Base-by-base conservation (phyloP, 92 coral and sea anemone genomes). In the Scolanthus callimorphus region DNA sequence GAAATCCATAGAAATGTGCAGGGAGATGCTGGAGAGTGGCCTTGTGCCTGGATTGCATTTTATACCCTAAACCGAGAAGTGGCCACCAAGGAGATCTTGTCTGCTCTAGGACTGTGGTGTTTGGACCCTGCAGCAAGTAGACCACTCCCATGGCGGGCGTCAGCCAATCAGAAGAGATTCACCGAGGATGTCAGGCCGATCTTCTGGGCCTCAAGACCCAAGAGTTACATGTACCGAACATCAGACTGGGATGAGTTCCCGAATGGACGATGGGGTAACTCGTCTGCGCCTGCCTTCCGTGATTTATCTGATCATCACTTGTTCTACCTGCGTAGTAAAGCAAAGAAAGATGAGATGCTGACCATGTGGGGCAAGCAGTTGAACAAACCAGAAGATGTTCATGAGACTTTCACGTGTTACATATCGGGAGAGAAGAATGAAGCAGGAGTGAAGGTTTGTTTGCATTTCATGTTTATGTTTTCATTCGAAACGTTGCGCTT, bases 171-270 rank as follows among this genome's bases (percentile, higher is more conserved):
- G 31, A 84, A 80, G 53, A 67, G 98, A 69, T 19, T 88, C 38
- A 65, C 83, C 1, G 98, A 92, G 51, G 98, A 92, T 65, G 98
- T 92, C 54, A 65, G 98, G 49, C 98, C 98, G 24, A 92, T 92
- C 48, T 92, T 92, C 62, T 92, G 98, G 98, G 98, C 98, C 1
- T 60, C 94, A 17, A 76, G 98, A 48, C 94, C 95, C 17, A 92
- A 92, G 74, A 92, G 98, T 57, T 92, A 92, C 57, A 51, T 92
- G 70, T 90, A 92, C 52, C 92, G 98, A 24, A 92, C 98, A 0
- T 92, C 98, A 12, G 94, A 92, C 55, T 92, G 98, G 98, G 94
- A 88, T 63, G 98, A 88, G 65, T 92, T 80, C 41, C 98, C 98
- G 3, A 92, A 92, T 56, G 95, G 98, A 8, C 83, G 98, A 11